Evolutionary conservation across 1,140 invertebrate species (phyloP), one percentile per base, ranked within the genome.

Genomic region (Alviniconcha marisindica): DNA sequence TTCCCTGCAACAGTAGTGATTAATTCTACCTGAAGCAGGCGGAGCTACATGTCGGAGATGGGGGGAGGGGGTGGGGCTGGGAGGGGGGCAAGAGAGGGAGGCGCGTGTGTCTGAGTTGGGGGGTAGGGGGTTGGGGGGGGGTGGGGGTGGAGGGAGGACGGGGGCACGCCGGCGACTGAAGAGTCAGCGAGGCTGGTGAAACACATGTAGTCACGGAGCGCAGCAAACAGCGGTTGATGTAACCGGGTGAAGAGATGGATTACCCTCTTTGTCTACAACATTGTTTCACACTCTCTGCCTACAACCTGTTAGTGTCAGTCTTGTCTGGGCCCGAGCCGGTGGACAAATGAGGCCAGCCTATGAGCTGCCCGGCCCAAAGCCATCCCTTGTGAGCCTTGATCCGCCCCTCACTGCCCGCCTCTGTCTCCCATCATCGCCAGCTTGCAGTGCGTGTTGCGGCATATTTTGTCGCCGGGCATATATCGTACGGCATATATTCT

Each of bases 261-360:
- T 12, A 33, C 63, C 63, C 63, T 33, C 63, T 66, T 33, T 66
- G 63, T 66, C 24, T n/a, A 3, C 63, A 28, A 66, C 63, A 66
- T 28, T 66, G 63, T 66, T 66, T 66, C 63, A 66, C 63, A 66
- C 63, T 66, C 31, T 66, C 24, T 10, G n/a, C 63, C 28, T 66
- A 66, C 28, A 60, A 66, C 63, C 63, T 33, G 28, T 12, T 12
- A 12, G 28, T 66, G 63, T 66, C 63, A 33, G 63, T 31, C n/a
- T 66, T 24, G 63, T 33, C 63, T 4, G 63, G n/a, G 63, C 24
- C 5, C 28, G 12, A 12, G 14, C 14, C 5, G 12, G 28, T 33
- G 28, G 15, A 66, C 63, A 66, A 66, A 66, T 66, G 63, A 66
- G n/a, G 63, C 12, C 44, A 48, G 18, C 44, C 5, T 48, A 5